Conservation (phyloP, 2,113 vertebrate species). For the Oreocharis arfaki region DNA sequence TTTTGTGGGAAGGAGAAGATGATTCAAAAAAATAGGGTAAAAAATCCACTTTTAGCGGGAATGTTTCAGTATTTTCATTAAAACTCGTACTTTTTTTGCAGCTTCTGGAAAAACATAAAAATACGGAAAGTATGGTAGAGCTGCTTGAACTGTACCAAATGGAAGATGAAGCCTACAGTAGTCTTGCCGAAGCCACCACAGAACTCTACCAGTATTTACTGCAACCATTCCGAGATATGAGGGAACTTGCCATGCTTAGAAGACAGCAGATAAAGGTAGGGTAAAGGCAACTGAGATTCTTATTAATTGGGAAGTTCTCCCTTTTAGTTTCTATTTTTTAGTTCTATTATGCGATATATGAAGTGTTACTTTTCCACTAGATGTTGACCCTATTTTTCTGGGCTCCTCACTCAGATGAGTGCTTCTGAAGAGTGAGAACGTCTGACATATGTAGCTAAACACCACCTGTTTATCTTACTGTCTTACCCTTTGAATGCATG, state of each 20-base stretch:
- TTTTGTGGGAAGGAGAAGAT: background rate
- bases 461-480: background rate
- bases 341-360: background rate
- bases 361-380: background rate
- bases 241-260: slow-evolving; percentile 92
- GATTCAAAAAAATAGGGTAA: background rate
- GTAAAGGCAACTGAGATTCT: background rate
- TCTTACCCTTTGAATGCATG: background rate
- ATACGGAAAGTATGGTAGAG: slow-evolving; percentile 93
- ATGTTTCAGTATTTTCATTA: background rate
- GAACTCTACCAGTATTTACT: slow-evolving; percentile 96
- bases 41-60: background rate
- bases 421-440: background rate
- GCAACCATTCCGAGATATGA: slow-evolving; percentile 97
- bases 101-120: slow-evolving; percentile 92
- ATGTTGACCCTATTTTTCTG: background rate
- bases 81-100: slow-evolving; percentile 30
- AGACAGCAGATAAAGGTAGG: slow-evolving; percentile 97
- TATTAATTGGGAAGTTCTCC: background rate
- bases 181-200: slow-evolving; percentile 89
- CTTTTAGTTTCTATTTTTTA: background rate
- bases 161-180: slow-evolving; percentile 89
- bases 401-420: background rate
- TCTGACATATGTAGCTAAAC: background rate
- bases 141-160: slow-evolving; percentile 89